Conservation (phyloP, 2,888 invertebrate species). For the Campoplex capitator region DNA sequence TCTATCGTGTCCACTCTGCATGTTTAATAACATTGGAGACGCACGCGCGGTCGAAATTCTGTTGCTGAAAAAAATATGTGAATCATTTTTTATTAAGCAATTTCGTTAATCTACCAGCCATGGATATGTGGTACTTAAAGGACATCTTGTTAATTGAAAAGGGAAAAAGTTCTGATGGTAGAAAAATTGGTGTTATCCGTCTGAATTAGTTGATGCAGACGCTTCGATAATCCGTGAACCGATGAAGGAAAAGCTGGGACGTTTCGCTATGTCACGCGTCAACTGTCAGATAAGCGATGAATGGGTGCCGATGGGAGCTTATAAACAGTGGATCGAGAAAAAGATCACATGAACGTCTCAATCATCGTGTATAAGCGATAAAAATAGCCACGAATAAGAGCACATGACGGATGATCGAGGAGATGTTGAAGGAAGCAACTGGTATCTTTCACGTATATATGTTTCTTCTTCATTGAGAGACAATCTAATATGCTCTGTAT, state of each 20-base stretch:
- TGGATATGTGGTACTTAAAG: background rate
- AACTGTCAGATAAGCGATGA: conserved; percentile 42
- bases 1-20: too few relatives aligned
- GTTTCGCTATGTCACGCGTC: conserved; percentile 14
- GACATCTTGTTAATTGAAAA: background rate
- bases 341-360: conserved; percentile 37
- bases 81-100: background rate
- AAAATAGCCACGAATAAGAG: conserved; percentile 24
- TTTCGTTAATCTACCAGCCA: background rate
- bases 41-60: background rate
- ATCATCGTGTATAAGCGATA: conserved; percentile 59
- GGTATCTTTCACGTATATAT: conserved; percentile 41
- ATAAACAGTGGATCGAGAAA: background rate
- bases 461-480: background rate
- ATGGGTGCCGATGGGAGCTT: conserved; percentile 5
- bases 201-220: background rate
- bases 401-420: conserved; percentile 65
- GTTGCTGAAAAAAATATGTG: background rate
- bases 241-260: background rate
- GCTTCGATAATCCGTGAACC: background rate
- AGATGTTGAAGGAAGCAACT: conserved; percentile 55
- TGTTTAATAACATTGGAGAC: background rate
- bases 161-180: background rate
- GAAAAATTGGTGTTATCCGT: conserved; percentile 1
- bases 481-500: background rate